These are phyloP conservation scores for Polypedilum pembai DNA, from an alignment of 1,140 invertebrate genomes.

Conservation along the genomic window DNA sequence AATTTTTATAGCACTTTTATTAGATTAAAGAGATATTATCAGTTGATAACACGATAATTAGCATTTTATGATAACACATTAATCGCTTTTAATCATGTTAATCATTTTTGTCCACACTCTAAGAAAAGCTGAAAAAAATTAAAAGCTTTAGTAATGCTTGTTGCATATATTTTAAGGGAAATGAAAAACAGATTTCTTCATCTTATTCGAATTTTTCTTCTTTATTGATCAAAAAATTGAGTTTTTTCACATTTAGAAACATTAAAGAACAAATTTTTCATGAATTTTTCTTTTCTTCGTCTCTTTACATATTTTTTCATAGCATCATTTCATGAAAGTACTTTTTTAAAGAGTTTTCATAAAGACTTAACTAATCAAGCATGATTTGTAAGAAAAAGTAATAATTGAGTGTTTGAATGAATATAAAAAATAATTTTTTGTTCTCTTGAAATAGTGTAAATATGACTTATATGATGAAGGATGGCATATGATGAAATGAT, in stretches of 20 bases:
- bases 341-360: no score
- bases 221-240: conserved; percentile 27
- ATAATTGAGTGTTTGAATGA: no score
- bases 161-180: no score
- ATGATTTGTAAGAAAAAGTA: no score
- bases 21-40: neutral
- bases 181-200: neutral
- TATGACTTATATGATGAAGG: neutral
- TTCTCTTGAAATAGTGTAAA: neutral
- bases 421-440: no score
- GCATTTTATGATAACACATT: neutral
- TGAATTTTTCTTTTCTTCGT: conserved; percentile 20
- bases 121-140: no score
- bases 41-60: conserved; percentile 11
- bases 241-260: conserved; percentile 27
- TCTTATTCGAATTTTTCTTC: conserved; percentile 6
- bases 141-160: no score
- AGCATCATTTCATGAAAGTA: no score
- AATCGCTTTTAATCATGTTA: conserved; percentile 1
- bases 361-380: no score
- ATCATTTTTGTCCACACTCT: neutral
- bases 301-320: neutral
- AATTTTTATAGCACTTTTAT: neutral
- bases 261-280: conserved; percentile 17
- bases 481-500: neutral